Base-by-base conservation (phyloP, 23 tunicate genomes). In the Diplosoma virens region DNA sequence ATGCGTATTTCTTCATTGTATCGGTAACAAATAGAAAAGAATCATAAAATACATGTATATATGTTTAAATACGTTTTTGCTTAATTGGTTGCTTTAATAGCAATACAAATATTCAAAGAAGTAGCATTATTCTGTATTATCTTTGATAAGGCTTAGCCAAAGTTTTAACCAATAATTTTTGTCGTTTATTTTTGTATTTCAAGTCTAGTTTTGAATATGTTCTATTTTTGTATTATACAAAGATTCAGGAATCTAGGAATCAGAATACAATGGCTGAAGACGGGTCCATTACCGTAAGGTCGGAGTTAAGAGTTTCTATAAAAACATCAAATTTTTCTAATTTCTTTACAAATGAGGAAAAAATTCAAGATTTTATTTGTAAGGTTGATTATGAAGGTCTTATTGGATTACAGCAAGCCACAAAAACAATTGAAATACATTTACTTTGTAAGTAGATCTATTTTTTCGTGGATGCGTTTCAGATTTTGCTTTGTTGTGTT, bases 401-500 rank as follows among this genome's bases (percentile, higher is more conserved):
- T 23, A 30, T 5, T 1, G 20, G 47, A 9, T 30, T 17, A 28
- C 37, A 73, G 20, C 69, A 79, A 36, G 23, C n/a, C 37, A 52
- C 31, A 4, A 33, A n/a, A 29, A 36, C 34, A 0, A 71, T 77
- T 31, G 31, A 31, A 4, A 41, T 84, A 2, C 25, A 76, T 58
- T 54, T 75, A 5, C 74, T 84, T 26, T 78, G 90, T 84, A 84
- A 78, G 90, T 67, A 4, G n/a, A 23, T 58, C 7, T 20, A 5
- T n/a, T 36, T 9, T 25, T 34, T 73, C 34, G 28, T 28, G 5
- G 37, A 11, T 22, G 37, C 71, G 71, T 3, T 35, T 23, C 71
- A 64, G 30, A 9, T 24, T 64, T 64, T 58, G 9, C 7, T 16
- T 21, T 7, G 22, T 7, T 46, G 52, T 11, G 52, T 46, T 11